Evolutionary conservation across 2,113 vertebrate genomes (phyloP), one percentile per base, ranked within the genome.

Genomic region (Myotis davidii): DNA sequence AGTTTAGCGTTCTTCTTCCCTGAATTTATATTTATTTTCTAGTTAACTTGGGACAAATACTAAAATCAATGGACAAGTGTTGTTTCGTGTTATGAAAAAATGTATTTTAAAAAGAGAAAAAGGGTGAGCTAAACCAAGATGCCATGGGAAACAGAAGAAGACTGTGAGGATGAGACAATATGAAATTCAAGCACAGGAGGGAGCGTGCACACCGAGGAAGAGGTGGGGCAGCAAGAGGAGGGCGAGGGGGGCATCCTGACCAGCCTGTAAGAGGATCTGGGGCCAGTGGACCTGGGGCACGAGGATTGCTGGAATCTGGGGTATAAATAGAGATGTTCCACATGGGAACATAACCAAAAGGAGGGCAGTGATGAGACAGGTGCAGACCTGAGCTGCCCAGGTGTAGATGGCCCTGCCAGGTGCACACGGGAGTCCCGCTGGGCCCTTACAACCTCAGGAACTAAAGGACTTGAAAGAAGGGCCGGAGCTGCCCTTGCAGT

Each of bases 21-120:
- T 86, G 78, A 77, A 23, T 2, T 76, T 78, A 34, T 1, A 74
- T 17, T 21, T 91, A 34, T 20, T 69, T 84, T 79, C 37, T 82
- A 90, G 82, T 67, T 88, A 86, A 89, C 8, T n/a, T 90, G 42
- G 67, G 37, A n/a, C 54, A 39, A 78, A 70, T 86, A 90, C 81
- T 78, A 54, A 84, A 93, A 59, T 56, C 48, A 70, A 79, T 21
- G 59, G 32, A 16, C n/a, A 70, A 65, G 27, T 20, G 39, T 77
- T 27, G 4, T 65, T 81, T 87, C 86, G 48, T 69, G 52, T 45
- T 42, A 56, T 48, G 3, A 5, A 73, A 92, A 86, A 37, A 48
- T 16, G 79, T 76, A 84, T 45, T 91, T 61, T 79, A 81, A 21
- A n/a, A 89, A 48, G 16, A 92, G 85, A 61, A 89, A 67, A 87